These are phyloP conservation scores for Heliconius nattereri DNA, from an alignment of 1,140 invertebrate genomes.

Conservation along the genomic window DNA sequence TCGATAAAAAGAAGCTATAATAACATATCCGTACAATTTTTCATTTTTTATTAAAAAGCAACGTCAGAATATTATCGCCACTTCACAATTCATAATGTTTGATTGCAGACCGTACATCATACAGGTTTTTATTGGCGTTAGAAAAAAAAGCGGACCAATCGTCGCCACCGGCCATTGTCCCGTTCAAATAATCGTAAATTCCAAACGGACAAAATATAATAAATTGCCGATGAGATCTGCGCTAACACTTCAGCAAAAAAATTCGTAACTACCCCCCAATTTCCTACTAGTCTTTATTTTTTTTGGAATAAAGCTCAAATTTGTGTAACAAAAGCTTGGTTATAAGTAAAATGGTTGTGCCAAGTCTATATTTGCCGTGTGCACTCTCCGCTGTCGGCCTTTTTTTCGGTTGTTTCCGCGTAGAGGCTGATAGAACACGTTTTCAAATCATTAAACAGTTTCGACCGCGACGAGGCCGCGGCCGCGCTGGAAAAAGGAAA, in stretches of 20 bases:
- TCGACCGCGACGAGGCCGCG: constrained; percentile 60
- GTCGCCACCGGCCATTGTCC: constrained; percentile 64
- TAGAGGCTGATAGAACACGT: constrained; percentile 81
- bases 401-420: constrained; percentile 79
- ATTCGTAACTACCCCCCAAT: constrained; percentile 15
- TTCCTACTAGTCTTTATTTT: constrained; percentile 32
- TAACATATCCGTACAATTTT: constrained; percentile 31
- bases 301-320: constrained; percentile 40
- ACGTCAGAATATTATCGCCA: constrained; percentile 50
- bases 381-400: constrained; percentile 78
- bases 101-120: constrained; percentile 58
- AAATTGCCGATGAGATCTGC: constrained; percentile 80
- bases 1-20: constrained; percentile 16
- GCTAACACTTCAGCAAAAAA: constrained; percentile 64
- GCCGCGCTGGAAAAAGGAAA: constrained; percentile 62
- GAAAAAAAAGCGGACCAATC: constrained; percentile 72
- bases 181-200: constrained; percentile 80
- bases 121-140: constrained; percentile 72
- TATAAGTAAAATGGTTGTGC: constrained; percentile 43
- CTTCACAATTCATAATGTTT: constrained; percentile 58
- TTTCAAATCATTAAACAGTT: constrained; percentile 82
- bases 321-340: constrained; percentile 29
- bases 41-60: constrained; percentile 40
- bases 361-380: constrained; percentile 75
- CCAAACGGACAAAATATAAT: constrained; percentile 80